These are phyloP conservation scores for Aphidoletes aphidimyza DNA, from an alignment of 2,888 invertebrate genomes.

Conservation along the genomic window DNA sequence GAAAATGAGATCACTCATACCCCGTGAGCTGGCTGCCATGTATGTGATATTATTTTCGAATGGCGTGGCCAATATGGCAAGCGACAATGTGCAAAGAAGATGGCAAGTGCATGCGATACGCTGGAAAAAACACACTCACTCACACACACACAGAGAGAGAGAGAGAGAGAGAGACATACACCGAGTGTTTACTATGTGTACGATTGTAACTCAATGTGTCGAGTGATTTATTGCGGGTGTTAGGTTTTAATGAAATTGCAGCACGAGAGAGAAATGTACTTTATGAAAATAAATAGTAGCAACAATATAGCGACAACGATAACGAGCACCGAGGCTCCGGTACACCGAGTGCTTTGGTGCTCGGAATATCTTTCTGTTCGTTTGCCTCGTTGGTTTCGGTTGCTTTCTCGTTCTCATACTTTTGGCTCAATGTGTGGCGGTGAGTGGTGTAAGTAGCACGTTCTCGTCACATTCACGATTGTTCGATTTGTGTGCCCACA, in stretches of 20 bases:
- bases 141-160: not conserved
- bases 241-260: slow-evolving; percentile 67
- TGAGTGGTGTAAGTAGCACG: slow-evolving; percentile 1
- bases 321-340: slow-evolving; percentile 8
- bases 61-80: slow-evolving; percentile 37
- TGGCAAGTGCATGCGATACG: not conserved
- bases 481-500: slow-evolving; percentile 24
- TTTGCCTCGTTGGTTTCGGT: no score
- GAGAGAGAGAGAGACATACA: no score
- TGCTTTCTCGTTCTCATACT: not conserved
- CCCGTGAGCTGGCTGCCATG: not conserved
- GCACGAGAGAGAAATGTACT: slow-evolving; percentile 63
- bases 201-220: slow-evolving; percentile 54
- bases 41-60: slow-evolving; percentile 34
- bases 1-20: slow-evolving; percentile 45
- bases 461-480: slow-evolving; percentile 34
- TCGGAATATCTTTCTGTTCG: slow-evolving; percentile 8
- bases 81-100: slow-evolving; percentile 42
- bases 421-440: not conserved
- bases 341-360: not conserved
- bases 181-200: slow-evolving; percentile 33
- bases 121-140: not conserved
- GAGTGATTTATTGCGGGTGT: slow-evolving; percentile 66
- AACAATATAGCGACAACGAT: slow-evolving; percentile 37
- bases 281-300: slow-evolving; percentile 55